These are phyloP conservation scores for Perccottus glenii DNA, from an alignment of 2,113 vertebrate genomes.

Conservation along the genomic window DNA sequence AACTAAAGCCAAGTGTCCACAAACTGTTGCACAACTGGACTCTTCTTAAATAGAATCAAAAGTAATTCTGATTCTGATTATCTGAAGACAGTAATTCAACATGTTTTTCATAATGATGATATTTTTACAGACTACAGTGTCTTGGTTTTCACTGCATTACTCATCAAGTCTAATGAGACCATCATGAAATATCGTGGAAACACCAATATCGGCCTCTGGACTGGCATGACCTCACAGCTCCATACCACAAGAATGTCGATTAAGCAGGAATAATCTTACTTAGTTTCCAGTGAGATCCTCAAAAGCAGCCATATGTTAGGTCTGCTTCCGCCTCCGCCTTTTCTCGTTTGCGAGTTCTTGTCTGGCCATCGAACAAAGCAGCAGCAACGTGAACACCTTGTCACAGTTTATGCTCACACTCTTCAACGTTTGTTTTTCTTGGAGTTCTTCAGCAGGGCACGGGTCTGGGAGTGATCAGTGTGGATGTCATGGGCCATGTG, in stretches of 20 bases:
- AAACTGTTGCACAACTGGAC: conserved; percentile 5
- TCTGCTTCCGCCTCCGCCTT: conserved; percentile 35
- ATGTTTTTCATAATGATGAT: too few relatives aligned
- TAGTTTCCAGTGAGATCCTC: conserved; percentile 34
- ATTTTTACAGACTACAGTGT: conserved; percentile 12
- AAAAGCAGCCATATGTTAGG: conserved; percentile 55
- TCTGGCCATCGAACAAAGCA: conserved; percentile 29
- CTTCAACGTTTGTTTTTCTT: conserved; percentile 50
- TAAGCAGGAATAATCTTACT: conserved; percentile 40
- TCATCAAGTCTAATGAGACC: conserved; percentile 40
- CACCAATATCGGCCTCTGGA: conserved; percentile 29
- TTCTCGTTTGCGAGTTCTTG: conserved; percentile 17
- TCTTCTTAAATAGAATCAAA: too few relatives aligned
- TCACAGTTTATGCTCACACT: conserved; percentile 64
- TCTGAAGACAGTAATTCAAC: too few relatives aligned
- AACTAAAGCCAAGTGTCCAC: background rate
- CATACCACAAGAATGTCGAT: conserved; percentile 56
- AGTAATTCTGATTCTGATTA: too few relatives aligned
- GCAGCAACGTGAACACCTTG: conserved; percentile 58
- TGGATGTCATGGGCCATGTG: conserved; percentile 7
- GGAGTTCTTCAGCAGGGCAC: conserved; percentile 50
- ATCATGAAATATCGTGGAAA: conserved; percentile 45
- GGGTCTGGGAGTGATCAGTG: conserved; percentile 43
- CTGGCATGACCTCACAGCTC: conserved; percentile 45
- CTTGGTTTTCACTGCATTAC: conserved; percentile 38